These are phyloP conservation scores for Poecile montanus DNA, from an alignment of 2,797 vertebrate species.

Conservation along the genomic window DNA sequence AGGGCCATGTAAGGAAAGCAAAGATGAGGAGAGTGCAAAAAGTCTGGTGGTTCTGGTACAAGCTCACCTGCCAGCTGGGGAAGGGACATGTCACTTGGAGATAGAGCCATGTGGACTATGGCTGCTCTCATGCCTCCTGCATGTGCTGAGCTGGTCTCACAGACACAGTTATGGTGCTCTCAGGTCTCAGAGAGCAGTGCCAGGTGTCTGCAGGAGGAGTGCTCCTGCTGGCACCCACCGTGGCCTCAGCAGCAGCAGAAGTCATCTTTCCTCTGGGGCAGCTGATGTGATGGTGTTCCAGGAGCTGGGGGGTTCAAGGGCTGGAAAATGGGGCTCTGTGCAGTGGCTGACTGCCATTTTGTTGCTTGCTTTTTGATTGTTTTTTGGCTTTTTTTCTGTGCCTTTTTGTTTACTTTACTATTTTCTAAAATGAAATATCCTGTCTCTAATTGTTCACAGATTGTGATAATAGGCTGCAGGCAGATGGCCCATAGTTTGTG, in stretches of 20 bases:
- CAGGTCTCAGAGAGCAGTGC: background rate
- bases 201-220: background rate
- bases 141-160: background rate
- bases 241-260: background rate
- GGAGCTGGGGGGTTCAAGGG: background rate
- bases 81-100: background rate
- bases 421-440: conserved; percentile 58
- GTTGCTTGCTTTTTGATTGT: background rate
- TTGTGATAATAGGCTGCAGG: conserved; percentile 16
- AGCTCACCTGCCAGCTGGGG: background rate
- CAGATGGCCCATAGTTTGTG: conserved; percentile 47
- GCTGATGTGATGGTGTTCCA: background rate
- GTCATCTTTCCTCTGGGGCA: background rate
- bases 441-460: conserved; percentile 45
- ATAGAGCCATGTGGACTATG: background rate
- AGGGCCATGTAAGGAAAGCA: background rate
- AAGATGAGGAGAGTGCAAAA: background rate
- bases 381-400: background rate
- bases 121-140: background rate
- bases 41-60: background rate
- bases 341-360: background rate
- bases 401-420: conserved; percentile 8
- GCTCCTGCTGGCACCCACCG: background rate
- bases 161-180: background rate
- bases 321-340: background rate